Evolutionary conservation across 2,797 vertebrate species (phyloP).

Genomic region (Thaleichthys pacificus): DNA sequence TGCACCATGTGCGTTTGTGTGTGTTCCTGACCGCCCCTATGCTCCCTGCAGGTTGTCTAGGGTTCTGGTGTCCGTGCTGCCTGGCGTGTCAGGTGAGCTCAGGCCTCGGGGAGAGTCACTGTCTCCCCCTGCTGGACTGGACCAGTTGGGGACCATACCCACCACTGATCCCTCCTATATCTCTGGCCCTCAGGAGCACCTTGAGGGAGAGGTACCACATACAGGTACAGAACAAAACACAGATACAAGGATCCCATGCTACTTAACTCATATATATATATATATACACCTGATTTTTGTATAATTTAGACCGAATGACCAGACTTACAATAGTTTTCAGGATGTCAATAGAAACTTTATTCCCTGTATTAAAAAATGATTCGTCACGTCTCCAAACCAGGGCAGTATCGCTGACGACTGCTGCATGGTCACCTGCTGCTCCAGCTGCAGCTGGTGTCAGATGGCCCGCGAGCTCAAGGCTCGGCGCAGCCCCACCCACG

Average conservation of each 20-base stretch:
- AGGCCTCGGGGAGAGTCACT: constrained; percentile 60
- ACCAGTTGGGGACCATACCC: background rate
- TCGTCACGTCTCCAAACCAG: constrained; percentile 27
- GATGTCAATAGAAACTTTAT: no score
- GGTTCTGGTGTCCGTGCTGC: constrained; percentile 57
- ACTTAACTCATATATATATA: background rate
- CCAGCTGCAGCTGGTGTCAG: constrained; percentile 52
- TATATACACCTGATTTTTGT: no score
- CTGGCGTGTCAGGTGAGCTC: constrained; percentile 52
- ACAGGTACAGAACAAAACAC: constrained; percentile 32
- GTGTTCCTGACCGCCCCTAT: background rate
- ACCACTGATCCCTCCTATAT: constrained; percentile 19
- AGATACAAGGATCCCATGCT: no score
- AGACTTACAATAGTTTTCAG: no score
- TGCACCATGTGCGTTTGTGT: background rate
- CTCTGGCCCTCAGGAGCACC: constrained; percentile 47
- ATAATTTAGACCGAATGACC: no score
- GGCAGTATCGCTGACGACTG: constrained; percentile 54
- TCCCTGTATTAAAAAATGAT: background rate
- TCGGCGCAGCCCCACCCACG: constrained; percentile 9
- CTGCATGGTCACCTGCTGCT: constrained; percentile 35
- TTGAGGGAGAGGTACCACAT: constrained; percentile 61
- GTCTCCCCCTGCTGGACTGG: constrained; percentile 58
- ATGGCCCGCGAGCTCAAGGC: constrained; percentile 53
- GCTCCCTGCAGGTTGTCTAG: constrained; percentile 54